Evolutionary conservation across 2,888 invertebrate genomes (phyloP).

Genomic region (Leptinotarsa rubiginosa): DNA sequence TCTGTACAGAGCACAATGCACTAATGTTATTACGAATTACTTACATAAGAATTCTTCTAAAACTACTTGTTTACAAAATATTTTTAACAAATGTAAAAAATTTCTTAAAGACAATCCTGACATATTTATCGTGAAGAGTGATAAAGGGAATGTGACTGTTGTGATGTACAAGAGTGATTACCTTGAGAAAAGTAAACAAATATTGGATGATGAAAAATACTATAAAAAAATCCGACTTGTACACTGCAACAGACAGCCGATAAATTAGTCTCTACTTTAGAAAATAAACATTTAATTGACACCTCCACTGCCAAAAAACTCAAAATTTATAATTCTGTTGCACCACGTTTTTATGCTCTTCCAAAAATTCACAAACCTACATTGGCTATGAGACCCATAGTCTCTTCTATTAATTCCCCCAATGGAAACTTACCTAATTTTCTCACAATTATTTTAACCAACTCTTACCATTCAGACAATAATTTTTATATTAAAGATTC

Average conservation of each 20-base stretch:
- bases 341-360: slow-evolving; percentile 17
- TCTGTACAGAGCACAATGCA: slow-evolving; percentile 18
- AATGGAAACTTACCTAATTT: slow-evolving; percentile 18
- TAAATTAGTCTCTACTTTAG: neutral
- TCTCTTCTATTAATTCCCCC: slow-evolving; percentile 24
- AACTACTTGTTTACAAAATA: neutral
- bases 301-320: slow-evolving; percentile 13
- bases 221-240: slow-evolving; percentile 22
- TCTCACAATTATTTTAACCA: slow-evolving; percentile 10
- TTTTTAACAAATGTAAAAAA: slow-evolving; percentile 20
- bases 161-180: slow-evolving; percentile 34
- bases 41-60: slow-evolving; percentile 10
- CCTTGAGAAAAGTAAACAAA: slow-evolving; percentile 1
- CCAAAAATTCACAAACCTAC: slow-evolving; percentile 25
- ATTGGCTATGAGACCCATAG: slow-evolving; percentile 23
- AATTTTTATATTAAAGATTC: slow-evolving; percentile 24
- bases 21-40: slow-evolving; percentile 30
- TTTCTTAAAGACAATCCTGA: slow-evolving; percentile 32
- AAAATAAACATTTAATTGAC: slow-evolving; percentile 12
- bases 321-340: slow-evolving; percentile 16
- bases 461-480: slow-evolving; percentile 2
- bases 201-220: slow-evolving; percentile 19
- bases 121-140: slow-evolving; percentile 21
- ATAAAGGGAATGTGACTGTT: slow-evolving; percentile 35
- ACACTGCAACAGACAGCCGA: slow-evolving; percentile 23